A percentile compares a stretch with the other conserved stretches of the same genome.
Evolutionary conservation across 1,140 invertebrate genomes (phyloP).

Genomic region (Cotesia glomerata): DNA sequence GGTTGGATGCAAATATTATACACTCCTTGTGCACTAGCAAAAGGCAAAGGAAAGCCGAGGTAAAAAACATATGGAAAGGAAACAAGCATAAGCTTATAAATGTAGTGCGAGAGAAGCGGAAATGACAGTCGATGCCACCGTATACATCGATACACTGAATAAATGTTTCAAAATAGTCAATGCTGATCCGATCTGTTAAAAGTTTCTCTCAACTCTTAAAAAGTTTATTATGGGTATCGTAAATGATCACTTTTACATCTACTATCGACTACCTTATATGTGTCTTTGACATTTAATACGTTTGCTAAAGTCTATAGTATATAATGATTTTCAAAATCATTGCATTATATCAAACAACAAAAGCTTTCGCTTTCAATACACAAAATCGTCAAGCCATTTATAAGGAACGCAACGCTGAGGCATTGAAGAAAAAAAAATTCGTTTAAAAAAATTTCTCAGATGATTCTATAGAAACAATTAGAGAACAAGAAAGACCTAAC

Average conservation of each 20-base stretch:
- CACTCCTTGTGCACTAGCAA: too few species aligned
- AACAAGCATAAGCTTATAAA: not conserved
- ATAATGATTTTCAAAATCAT: too few species aligned
- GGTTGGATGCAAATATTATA: not conserved
- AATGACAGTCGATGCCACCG: not conserved
- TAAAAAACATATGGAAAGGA: constrained; percentile 11
- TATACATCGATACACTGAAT: not conserved
- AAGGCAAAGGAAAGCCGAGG: too few species aligned
- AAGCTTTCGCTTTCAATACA: too few species aligned
- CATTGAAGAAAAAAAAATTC: not conserved
- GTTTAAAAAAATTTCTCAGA: not conserved
- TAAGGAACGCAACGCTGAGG: not conserved
- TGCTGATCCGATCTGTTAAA: not conserved
- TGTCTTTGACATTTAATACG: too few species aligned
- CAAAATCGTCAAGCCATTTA: too few species aligned
- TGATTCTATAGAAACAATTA: constrained; percentile 2
- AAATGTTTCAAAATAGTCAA: not conserved
- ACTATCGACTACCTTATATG: too few species aligned
- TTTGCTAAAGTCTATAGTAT: too few species aligned
- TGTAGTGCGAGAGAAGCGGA: constrained; percentile 5
- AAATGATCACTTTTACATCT: too few species aligned
- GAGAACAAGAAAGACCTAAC: not conserved
- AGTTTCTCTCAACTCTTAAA: not conserved
- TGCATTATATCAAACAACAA: too few species aligned
- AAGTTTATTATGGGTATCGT: too few species aligned